Evolutionary conservation across 2,797 vertebrate genomes (phyloP).

Genomic region (Tauraco hartlaubi): DNA sequence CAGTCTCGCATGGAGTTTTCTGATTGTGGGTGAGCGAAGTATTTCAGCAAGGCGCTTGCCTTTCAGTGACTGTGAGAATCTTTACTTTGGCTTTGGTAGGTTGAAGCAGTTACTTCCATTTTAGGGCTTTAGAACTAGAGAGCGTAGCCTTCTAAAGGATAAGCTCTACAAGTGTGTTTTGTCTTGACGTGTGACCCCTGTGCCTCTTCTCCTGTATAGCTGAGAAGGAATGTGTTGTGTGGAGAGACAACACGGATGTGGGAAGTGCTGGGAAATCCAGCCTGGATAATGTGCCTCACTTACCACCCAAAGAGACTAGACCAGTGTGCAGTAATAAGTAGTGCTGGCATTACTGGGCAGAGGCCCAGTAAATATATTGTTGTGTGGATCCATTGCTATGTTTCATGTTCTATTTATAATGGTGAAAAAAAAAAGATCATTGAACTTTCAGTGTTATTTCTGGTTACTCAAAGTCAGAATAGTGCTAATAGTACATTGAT

Average conservation of each 20-base stretch:
- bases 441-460: background rate
- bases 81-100: background rate
- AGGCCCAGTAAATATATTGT: background rate
- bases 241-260: accelerated
- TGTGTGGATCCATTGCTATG: background rate
- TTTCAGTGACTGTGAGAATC: background rate
- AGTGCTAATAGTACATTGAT: background rate
- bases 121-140: background rate
- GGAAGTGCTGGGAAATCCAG: background rate
- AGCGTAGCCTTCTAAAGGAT: background rate
- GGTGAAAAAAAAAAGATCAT: background rate
- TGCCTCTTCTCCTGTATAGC: background rate
- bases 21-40: background rate
- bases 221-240: background rate
- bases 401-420: background rate
- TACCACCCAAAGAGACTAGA: background rate
- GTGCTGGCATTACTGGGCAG: background rate
- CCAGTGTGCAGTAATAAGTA: too few species aligned
- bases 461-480: background rate
- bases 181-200: too few species aligned
- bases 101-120: background rate
- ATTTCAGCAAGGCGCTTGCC: background rate
- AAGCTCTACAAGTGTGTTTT: background rate
- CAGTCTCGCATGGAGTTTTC: background rate
- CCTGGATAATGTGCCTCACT: background rate